Evolutionary conservation across 1,140 invertebrate species (phyloP).

Genomic region (Wiebesia pumilae): DNA sequence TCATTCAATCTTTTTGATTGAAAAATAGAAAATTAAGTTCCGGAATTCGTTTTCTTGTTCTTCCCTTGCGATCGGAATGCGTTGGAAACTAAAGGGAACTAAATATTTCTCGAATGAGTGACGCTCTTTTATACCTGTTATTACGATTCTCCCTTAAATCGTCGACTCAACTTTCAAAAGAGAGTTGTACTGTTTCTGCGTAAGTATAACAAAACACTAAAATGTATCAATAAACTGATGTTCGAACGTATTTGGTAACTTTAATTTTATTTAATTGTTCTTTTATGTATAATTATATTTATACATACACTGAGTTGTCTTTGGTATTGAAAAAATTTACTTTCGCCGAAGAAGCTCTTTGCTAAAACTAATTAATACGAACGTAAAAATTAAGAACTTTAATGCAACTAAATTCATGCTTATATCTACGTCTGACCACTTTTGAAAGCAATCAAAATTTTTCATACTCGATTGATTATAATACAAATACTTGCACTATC

Average conservation of each 20-base stretch:
- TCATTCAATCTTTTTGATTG: slow-evolving; percentile 31
- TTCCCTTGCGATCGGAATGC: background rate
- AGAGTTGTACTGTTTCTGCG: background rate
- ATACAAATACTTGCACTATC: too few species aligned
- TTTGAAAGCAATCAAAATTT: background rate
- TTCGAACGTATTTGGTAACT: too few species aligned
- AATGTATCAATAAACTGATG: too few species aligned
- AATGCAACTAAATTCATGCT: background rate
- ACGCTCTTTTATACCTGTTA: background rate
- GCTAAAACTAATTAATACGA: background rate
- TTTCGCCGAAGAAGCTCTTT: background rate
- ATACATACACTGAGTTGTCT: too few species aligned
- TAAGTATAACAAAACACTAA: too few species aligned
- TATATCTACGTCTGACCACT: background rate
- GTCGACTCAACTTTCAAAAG: background rate
- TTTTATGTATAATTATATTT: too few species aligned
- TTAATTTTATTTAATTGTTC: too few species aligned
- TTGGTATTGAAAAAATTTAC: background rate
- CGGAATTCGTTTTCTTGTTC: slow-evolving; percentile 5
- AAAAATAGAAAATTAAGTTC: slow-evolving; percentile 28
- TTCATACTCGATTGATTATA: background rate
- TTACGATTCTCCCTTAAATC: background rate
- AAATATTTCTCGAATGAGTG: too few species aligned
- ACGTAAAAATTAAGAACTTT: background rate
- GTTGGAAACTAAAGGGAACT: background rate